phyloP scores from a whole-genome alignment of 2,888 invertebrate species.

The Agrypnus murinus region DNA sequence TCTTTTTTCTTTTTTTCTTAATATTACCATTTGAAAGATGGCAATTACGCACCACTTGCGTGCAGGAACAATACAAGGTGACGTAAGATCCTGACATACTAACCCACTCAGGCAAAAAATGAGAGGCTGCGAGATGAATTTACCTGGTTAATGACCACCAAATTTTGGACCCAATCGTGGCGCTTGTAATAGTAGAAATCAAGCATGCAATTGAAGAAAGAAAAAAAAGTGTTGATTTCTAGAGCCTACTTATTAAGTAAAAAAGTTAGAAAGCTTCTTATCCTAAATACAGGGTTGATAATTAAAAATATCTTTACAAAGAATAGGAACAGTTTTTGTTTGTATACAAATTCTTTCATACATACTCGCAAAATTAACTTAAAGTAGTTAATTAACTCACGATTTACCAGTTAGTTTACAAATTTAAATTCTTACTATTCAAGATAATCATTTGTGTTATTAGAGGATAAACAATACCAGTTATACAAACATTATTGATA shows the following conservation, averaged over 20 bases:
- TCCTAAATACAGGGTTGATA: not conserved
- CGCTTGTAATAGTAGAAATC: conserved; percentile 47
- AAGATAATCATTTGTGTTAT: too few relatives aligned
- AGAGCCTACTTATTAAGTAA: conserved; percentile 28
- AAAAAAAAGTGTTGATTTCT: conserved; percentile 44
- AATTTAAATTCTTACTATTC: too few relatives aligned
- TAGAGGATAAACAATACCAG: too few relatives aligned
- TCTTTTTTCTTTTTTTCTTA: conserved; percentile 6
- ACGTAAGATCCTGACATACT: conserved; percentile 52
- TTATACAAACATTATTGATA: too few relatives aligned
- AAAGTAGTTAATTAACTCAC: too few relatives aligned
- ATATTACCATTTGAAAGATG: conserved; percentile 40
- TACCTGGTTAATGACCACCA: conserved; percentile 52
- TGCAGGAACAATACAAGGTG: conserved; percentile 47
- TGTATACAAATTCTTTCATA: too few relatives aligned
- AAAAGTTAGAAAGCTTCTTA: conserved; percentile 7
- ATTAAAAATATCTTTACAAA: not conserved
- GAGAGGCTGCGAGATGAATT: conserved; percentile 47
- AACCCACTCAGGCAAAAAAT: conserved; percentile 49
- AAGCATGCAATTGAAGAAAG: conserved; percentile 32
- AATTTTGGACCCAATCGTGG: conserved; percentile 43
- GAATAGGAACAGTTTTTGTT: not conserved
- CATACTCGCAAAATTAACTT: too few relatives aligned
- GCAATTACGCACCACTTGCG: conserved; percentile 44
- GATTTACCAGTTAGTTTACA: too few relatives aligned